These are phyloP conservation scores for Ceriagrion tenellum DNA, from an alignment of 2,888 invertebrate genomes.

Conservation along the genomic window DNA sequence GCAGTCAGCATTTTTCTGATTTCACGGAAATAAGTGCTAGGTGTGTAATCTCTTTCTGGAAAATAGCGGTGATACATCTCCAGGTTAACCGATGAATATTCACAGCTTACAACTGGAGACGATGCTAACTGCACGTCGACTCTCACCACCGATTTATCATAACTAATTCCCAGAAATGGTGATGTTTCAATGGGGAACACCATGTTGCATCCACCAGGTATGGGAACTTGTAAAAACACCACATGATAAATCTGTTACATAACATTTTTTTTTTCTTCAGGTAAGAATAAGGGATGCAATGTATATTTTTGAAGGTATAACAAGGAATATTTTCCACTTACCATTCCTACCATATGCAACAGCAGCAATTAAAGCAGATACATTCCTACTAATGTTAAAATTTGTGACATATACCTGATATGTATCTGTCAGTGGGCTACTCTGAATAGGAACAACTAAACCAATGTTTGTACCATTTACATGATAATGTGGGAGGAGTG, in stretches of 20 bases:
- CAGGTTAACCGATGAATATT: conserved; percentile 77
- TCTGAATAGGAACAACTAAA: conserved; percentile 76
- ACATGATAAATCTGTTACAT: conserved; percentile 71
- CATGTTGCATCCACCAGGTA: conserved; percentile 90
- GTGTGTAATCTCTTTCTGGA: conserved; percentile 80
- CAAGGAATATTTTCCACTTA: conserved; percentile 75
- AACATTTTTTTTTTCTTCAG: neutral
- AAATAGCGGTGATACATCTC: conserved; percentile 84
- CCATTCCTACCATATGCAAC: conserved; percentile 80
- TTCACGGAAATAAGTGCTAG: conserved; percentile 82
- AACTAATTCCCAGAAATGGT: conserved; percentile 81
- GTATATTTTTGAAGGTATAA: neutral
- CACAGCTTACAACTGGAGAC: conserved; percentile 77
- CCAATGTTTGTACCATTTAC: conserved; percentile 84
- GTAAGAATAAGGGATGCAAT: neutral
- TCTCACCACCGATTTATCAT: conserved; percentile 77
- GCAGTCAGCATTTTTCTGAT: conserved; percentile 83
- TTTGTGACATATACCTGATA: conserved; percentile 78
- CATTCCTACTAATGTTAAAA: conserved; percentile 75
- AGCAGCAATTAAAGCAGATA: conserved; percentile 78
- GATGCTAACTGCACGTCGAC: conserved; percentile 80
- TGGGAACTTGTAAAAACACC: conserved; percentile 82
- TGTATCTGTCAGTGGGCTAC: conserved; percentile 48
- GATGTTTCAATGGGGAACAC: conserved; percentile 82
- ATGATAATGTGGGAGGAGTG: conserved; percentile 74